These are phyloP conservation scores for Malthinus flaveolus DNA, from an alignment of 2,888 invertebrate genomes.

Conservation along the genomic window DNA sequence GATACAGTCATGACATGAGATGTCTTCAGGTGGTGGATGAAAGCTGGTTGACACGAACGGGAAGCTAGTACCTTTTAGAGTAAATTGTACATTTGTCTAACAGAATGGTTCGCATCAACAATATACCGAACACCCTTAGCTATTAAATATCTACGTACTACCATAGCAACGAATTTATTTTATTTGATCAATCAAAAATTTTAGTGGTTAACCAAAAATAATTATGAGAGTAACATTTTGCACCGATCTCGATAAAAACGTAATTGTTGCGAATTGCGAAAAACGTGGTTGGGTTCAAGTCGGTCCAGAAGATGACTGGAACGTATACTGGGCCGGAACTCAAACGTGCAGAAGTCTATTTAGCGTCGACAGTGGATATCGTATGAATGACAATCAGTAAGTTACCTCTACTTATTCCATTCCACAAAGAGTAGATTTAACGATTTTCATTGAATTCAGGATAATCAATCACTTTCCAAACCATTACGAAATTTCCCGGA, in stretches of 20 bases:
- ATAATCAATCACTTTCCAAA: slow-evolving; percentile 96
- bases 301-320: slow-evolving; percentile 91
- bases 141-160: too few species aligned
- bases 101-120: too few species aligned
- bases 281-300: slow-evolving; percentile 89
- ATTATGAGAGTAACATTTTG: slow-evolving; percentile 65
- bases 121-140: too few species aligned
- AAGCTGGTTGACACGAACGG: too few species aligned
- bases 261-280: slow-evolving; percentile 88
- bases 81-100: too few species aligned
- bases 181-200: slow-evolving; percentile 24
- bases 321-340: slow-evolving; percentile 94
- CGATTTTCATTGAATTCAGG: slow-evolving; percentile 53
- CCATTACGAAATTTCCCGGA: slow-evolving; percentile 92
- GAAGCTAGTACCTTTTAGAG: too few species aligned
- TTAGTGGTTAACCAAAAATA: slow-evolving; percentile 9
- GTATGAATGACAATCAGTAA: slow-evolving; percentile 90
- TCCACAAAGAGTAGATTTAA: not conserved
- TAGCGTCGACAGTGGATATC: slow-evolving; percentile 88
- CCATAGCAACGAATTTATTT: too few species aligned
- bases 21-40: too few species aligned
- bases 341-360: slow-evolving; percentile 89
- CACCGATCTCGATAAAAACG: slow-evolving; percentile 93
- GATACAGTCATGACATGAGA: too few species aligned
- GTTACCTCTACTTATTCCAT: slow-evolving; percentile 36